Evolutionary conservation across 2,888 invertebrate species (phyloP), one percentile per base, ranked within the genome.

Genomic region (Dimorphilus gyrociliatus): DNA sequence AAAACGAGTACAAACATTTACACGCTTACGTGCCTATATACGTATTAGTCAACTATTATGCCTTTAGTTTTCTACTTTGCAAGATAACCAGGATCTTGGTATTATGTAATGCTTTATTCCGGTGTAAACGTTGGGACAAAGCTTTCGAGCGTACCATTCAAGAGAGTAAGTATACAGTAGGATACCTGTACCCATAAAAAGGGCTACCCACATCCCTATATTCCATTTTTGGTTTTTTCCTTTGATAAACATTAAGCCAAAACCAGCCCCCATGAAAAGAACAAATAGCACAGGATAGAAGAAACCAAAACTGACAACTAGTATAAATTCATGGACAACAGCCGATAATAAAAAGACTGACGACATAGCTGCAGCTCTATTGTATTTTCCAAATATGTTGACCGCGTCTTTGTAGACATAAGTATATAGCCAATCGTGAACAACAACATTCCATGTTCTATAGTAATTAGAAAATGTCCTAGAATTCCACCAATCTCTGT

Each of bases 401-500:
- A 19, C 6, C 17, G 16, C 39, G 45, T 84, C 86, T 47, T 73
- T 74, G 63, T 84, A 86, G 35, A 94, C 70, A 60, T 90, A 85
- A 3, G 75, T 74, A 47, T 84, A 80, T 1, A 92, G 69, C 88
- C 88, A 94, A 44, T 85, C 82, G 56, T 90, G 81, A 0, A 92
- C 86, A 0, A 90, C 76, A 12, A 81, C 72, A 60, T 94, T 94
- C 92, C 92, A 92, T 3, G 78, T 78, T n/a, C 86, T 73, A 60
- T 81, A 90, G 61, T 76, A 92, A 10, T 68, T 69, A 0, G 75
- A 73, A 60, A 76, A 86, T n/a, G 75, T 74, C 1, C 75, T 74
- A 2, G 77, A 73, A 31, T 81, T 86, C 92, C 90, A 92, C 90
- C 90, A 92, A 51, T 82, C 82, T 75, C 73, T 72, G 54, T 84